Evolutionary conservation across 1,140 invertebrate species (phyloP).

Genomic region (Muscidifurax raptorellus): DNA sequence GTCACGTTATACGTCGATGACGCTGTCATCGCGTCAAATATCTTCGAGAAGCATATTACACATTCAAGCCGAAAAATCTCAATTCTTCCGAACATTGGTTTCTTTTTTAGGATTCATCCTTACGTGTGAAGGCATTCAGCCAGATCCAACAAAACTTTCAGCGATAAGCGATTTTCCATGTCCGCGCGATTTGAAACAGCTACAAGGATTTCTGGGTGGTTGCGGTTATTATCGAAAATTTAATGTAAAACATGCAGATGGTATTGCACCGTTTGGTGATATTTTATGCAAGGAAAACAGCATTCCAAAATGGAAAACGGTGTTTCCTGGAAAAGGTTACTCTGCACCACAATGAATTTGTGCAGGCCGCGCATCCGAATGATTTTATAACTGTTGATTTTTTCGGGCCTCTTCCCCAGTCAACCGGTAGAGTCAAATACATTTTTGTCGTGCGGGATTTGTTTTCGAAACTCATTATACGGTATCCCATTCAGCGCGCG

Average conservation of each 20-base stretch:
- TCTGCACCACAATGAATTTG: not conserved
- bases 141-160: not conserved
- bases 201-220: conserved; percentile 3
- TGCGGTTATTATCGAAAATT: conserved; percentile 15
- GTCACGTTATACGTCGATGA: no score
- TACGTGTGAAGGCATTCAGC: not conserved
- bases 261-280: not conserved
- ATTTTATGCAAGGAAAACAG: not conserved
- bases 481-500: no score
- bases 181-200: not conserved
- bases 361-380: no score
- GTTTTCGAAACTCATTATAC: no score
- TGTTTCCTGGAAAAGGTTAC: no score
- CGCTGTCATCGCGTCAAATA: no score
- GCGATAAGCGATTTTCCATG: no score
- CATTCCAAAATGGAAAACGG: not conserved
- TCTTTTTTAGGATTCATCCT: conserved; percentile 40
- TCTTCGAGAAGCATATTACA: no score
- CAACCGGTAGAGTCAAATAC: no score
- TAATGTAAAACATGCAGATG: conserved; percentile 4
- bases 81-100: conserved; percentile 24
- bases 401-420: no score
- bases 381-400: no score
- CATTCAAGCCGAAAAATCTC: not conserved
- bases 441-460: no score